Conservation (phyloP, 2,888 invertebrate species). For the Tenthredo notha region DNA sequence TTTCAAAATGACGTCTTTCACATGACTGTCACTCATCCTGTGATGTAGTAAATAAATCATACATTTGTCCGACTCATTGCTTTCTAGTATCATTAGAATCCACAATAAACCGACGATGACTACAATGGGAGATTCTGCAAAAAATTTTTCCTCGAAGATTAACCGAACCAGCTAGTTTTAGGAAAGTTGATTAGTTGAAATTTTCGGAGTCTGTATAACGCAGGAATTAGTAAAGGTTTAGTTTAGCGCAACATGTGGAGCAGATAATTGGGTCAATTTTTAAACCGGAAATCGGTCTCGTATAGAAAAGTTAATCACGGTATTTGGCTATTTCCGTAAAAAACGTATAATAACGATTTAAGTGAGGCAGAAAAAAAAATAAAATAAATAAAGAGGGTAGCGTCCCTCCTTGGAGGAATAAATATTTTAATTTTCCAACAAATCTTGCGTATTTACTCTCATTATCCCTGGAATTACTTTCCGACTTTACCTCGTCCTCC, state of each 20-base stretch:
- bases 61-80: neutral
- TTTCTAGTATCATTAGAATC: neutral
- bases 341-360: neutral
- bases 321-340: conserved; percentile 18
- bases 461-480: neutral
- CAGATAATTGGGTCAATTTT: conserved; percentile 43
- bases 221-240: neutral
- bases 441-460: neutral
- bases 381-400: neutral
- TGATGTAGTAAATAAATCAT: neutral
- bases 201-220: neutral
- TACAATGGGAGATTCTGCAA: neutral
- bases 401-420: neutral
- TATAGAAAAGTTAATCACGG: conserved; percentile 25
- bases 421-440: neutral
- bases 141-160: neutral
- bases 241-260: conserved; percentile 25
- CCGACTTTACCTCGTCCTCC: neutral
- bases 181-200: neutral
- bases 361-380: neutral
- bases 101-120: neutral
- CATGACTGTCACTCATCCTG: neutral
- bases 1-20: conserved; percentile 19
- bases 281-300: conserved; percentile 35
- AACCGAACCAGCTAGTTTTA: neutral